Conservation (phyloP, 2,113 vertebrate genomes). For the Axis porcinus region DNA sequence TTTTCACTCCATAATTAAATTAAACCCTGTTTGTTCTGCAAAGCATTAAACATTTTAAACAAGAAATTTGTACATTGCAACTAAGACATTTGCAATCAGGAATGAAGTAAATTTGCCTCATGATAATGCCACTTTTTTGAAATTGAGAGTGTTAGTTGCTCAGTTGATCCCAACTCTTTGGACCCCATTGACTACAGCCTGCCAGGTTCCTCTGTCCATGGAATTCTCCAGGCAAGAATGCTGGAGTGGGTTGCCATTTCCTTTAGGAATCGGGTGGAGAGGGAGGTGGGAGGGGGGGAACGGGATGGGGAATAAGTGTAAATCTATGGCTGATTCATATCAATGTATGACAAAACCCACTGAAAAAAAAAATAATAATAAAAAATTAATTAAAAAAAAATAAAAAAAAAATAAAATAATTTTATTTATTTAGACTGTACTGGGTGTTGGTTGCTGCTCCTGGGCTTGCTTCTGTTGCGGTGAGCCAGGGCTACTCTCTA, state of each 20-base stretch:
- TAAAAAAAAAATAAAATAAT: too few relatives aligned
- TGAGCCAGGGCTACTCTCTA: background rate
- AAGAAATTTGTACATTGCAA: background rate
- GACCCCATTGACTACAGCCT: background rate
- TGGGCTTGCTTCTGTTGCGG: background rate
- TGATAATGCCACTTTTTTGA: background rate
- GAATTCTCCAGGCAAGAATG: background rate
- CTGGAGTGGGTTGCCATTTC: background rate
- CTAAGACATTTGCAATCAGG: constrained; percentile 18
- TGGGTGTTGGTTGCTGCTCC: background rate
- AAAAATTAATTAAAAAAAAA: too few relatives aligned
- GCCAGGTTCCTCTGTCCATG: background rate
- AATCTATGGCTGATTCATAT: too few relatives aligned
- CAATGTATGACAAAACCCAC: too few relatives aligned
- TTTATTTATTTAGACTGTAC: background rate
- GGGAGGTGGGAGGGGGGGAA: too few relatives aligned
- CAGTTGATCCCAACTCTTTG: background rate
- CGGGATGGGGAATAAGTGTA: too few relatives aligned
- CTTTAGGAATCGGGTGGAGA: too few relatives aligned
- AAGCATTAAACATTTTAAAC: constrained; percentile 20
- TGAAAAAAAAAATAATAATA: too few relatives aligned
- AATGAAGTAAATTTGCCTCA: background rate
- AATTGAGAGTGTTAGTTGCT: background rate
- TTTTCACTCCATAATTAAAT: background rate
- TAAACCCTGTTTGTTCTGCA: constrained; percentile 5